Conservation (phyloP, 2,797 vertebrate species). For the Meda fulgida region DNA sequence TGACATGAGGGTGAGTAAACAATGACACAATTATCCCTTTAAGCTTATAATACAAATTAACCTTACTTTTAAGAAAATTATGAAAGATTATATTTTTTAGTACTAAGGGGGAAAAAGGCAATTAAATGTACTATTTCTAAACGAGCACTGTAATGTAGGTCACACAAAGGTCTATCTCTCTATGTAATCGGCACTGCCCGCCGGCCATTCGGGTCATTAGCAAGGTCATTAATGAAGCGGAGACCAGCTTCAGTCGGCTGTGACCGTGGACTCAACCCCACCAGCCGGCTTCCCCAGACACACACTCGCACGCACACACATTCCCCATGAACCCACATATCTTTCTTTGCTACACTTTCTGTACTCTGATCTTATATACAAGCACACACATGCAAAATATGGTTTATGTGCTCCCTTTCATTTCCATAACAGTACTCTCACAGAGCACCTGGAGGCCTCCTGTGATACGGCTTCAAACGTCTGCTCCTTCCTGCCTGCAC, state of each 20-base stretch:
- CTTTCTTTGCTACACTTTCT: slow-evolving; percentile 60
- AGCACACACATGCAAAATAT: slow-evolving; percentile 70
- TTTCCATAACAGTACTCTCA: slow-evolving; percentile 59
- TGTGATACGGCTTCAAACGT: slow-evolving; percentile 28
- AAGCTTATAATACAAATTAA: not conserved
- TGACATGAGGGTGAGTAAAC: not conserved
- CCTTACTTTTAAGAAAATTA: not conserved
- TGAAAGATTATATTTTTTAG: not conserved
- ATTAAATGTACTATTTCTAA: not conserved
- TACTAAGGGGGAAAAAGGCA: not conserved
- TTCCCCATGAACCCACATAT: slow-evolving; percentile 63
- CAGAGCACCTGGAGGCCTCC: slow-evolving; percentile 48
- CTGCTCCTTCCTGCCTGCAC: slow-evolving; percentile 49
- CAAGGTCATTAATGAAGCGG: slow-evolving; percentile 70
- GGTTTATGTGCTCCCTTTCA: slow-evolving; percentile 61
- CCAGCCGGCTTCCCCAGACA: slow-evolving; percentile 29
- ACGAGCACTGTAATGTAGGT: slow-evolving; percentile 61
- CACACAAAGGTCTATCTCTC: slow-evolving; percentile 74
- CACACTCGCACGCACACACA: slow-evolving; percentile 15
- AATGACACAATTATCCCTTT: no score
- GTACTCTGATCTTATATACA: slow-evolving; percentile 70
- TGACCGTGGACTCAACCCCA: slow-evolving; percentile 56
- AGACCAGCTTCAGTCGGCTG: slow-evolving; percentile 47
- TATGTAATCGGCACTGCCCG: slow-evolving; percentile 69
- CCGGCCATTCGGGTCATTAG: slow-evolving; percentile 74